Evolutionary conservation across 2,888 invertebrate genomes (phyloP).

Genomic region (Rapana venosa): DNA sequence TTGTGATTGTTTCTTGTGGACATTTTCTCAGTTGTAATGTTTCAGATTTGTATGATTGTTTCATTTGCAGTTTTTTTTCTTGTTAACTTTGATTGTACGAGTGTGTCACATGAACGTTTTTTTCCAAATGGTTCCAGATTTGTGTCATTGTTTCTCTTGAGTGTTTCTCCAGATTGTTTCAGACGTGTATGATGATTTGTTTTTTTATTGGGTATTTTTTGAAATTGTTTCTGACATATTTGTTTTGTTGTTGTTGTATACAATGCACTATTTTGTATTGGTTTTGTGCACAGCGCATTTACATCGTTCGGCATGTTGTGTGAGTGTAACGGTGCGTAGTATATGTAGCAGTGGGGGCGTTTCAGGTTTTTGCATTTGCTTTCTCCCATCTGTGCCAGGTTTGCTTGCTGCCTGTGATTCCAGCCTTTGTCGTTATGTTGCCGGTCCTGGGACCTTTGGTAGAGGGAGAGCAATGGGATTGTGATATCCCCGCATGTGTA

Average conservation of each 20-base stretch:
- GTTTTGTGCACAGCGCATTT: slow-evolving; percentile 1
- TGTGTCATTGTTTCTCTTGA: no score
- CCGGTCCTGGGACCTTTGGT: not conserved
- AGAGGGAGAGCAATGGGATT: not conserved
- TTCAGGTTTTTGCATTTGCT: not conserved
- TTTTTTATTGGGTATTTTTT: not conserved
- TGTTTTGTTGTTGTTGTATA: not conserved
- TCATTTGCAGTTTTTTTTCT: not conserved
- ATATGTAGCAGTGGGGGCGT: not conserved
- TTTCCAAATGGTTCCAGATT: not conserved
- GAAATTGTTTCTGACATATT: not conserved
- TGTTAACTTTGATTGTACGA: not conserved
- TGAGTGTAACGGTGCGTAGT: not conserved
- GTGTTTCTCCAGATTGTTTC: not conserved
- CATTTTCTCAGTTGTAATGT: not conserved
- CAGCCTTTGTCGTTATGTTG: not conserved
- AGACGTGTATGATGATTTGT: not conserved
- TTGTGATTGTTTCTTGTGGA: not conserved
- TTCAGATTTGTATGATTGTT: not conserved
- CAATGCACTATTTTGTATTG: not conserved
- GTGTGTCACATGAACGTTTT: not conserved
- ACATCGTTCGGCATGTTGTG: not conserved
- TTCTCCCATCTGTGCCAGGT: not conserved
- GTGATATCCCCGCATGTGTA: not conserved
- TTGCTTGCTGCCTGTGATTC: not conserved